Evolutionary conservation across 2,888 invertebrate species (phyloP).

Genomic region (Bursaphelenchus okinawaensis): DNA sequence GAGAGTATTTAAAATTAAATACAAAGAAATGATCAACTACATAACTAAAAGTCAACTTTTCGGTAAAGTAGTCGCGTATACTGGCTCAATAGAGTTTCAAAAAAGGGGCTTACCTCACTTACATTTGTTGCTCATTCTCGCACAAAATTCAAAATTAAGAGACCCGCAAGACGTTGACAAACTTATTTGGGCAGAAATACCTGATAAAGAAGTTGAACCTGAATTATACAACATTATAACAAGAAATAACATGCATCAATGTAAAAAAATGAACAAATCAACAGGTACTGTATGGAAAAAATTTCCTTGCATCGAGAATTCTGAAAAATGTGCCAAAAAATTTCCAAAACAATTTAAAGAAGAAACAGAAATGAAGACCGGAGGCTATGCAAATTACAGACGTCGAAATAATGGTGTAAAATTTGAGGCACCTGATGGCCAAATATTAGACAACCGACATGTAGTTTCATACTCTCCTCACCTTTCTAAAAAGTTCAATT

Average conservation of each 20-base stretch:
- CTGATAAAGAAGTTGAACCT: conserved; percentile 45
- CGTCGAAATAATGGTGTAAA: conserved; percentile 17
- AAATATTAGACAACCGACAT: conserved; percentile 16
- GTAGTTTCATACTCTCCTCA: conserved; percentile 37
- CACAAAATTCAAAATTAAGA: conserved; percentile 22
- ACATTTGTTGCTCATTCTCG: conserved; percentile 38
- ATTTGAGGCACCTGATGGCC: no score
- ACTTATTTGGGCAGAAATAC: conserved; percentile 57
- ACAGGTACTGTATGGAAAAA: conserved; percentile 33
- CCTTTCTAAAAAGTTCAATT: conserved; percentile 50
- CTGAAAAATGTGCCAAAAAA: conserved; percentile 15
- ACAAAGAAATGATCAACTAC: conserved; percentile 31
- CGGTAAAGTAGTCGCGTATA: conserved; percentile 29
- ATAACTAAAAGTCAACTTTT: conserved; percentile 28
- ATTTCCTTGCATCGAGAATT: conserved; percentile 13
- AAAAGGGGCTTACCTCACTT: conserved; percentile 52
- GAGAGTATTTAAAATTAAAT: conserved; percentile 42
- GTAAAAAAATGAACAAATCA: conserved; percentile 48
- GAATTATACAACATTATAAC: conserved; percentile 51
- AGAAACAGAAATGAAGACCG: conserved; percentile 6
- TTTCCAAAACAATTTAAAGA: conserved; percentile 20
- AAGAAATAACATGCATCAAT: conserved; percentile 52
- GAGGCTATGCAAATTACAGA: conserved; percentile 19
- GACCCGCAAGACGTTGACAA: conserved; percentile 45
- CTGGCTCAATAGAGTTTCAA: conserved; percentile 52